Conservation (phyloP, 2,888 invertebrate genomes). For the Orthonevra nobilis region DNA sequence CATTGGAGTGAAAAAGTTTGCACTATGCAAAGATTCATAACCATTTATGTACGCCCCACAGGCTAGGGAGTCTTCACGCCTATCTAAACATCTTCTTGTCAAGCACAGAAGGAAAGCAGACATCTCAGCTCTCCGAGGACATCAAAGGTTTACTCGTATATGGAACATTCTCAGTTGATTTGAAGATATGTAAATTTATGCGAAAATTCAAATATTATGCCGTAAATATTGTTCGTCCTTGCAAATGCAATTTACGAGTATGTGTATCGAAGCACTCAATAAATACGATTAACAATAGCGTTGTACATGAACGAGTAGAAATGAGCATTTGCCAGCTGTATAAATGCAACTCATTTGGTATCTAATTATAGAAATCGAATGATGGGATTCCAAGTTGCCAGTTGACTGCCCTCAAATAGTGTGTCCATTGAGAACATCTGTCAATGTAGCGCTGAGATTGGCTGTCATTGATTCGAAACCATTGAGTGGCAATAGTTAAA, state of each 20-base stretch:
- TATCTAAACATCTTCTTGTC: background rate
- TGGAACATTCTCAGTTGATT: slow-evolving; percentile 16
- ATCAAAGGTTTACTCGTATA: too few relatives aligned
- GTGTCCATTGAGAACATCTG: background rate
- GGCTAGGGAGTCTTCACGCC: too few relatives aligned
- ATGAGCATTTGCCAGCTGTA: background rate
- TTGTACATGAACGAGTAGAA: background rate
- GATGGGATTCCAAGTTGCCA: too few relatives aligned
- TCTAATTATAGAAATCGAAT: slow-evolving; percentile 35
- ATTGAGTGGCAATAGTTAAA: background rate
- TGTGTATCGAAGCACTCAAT: background rate
- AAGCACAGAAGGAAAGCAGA: too few relatives aligned
- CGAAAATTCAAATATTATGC: background rate
- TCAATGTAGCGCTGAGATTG: too few relatives aligned
- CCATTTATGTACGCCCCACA: slow-evolving; percentile 1
- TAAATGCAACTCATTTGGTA: background rate
- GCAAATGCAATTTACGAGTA: too few relatives aligned
- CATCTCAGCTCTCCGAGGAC: too few relatives aligned
- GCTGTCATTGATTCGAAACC: background rate
- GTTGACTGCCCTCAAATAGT: too few relatives aligned
- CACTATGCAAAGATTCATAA: slow-evolving; percentile 12
- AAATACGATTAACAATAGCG: background rate
- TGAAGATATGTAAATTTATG: background rate
- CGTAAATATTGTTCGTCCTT: too few relatives aligned
- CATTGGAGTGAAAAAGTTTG: slow-evolving; percentile 10